These are phyloP conservation scores for Camponotus fellah DNA, from an alignment of 2,888 invertebrate genomes.

Conservation along the genomic window DNA sequence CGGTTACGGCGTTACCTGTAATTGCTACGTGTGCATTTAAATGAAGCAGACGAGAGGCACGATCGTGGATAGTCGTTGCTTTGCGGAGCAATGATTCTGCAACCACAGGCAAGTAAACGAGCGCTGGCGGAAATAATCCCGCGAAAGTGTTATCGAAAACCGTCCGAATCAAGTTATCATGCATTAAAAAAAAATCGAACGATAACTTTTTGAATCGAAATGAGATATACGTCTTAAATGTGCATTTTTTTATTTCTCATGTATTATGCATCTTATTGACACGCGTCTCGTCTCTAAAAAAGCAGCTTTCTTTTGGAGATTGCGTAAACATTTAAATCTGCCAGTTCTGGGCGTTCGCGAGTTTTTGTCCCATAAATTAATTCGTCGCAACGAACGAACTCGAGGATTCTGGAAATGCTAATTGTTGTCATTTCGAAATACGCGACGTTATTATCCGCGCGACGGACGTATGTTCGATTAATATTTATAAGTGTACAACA, in stretches of 20 bases:
- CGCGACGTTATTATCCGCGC: not conserved
- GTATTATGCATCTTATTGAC: constrained; percentile 7
- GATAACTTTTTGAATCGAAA: not conserved
- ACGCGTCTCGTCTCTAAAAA: not conserved
- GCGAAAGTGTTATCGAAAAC: not conserved
- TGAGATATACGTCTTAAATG: not conserved
- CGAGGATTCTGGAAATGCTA: constrained; percentile 36
- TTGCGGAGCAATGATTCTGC: constrained; percentile 44
- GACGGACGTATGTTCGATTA: constrained; percentile 28
- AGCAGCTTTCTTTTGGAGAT: constrained; percentile 41
- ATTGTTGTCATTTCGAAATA: constrained; percentile 34
- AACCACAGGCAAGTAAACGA: constrained; percentile 19
- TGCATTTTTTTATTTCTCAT: constrained; percentile 6
- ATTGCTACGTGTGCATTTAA: constrained; percentile 76
- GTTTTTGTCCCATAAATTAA: constrained; percentile 21
- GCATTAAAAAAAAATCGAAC: not conserved
- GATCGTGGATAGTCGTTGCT: constrained; percentile 32
- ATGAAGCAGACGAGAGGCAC: constrained; percentile 60
- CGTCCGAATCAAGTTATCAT: not conserved
- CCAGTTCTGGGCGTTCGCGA: not conserved
- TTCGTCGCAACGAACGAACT: not conserved
- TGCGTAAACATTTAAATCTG: constrained; percentile 11
- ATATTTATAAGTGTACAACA: constrained; percentile 36
- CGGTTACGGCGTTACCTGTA: constrained; percentile 72
- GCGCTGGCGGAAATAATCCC: constrained; percentile 1